Conservation (phyloP, 2,113 vertebrate genomes). For the Beaufortia kweichowensis region DNA sequence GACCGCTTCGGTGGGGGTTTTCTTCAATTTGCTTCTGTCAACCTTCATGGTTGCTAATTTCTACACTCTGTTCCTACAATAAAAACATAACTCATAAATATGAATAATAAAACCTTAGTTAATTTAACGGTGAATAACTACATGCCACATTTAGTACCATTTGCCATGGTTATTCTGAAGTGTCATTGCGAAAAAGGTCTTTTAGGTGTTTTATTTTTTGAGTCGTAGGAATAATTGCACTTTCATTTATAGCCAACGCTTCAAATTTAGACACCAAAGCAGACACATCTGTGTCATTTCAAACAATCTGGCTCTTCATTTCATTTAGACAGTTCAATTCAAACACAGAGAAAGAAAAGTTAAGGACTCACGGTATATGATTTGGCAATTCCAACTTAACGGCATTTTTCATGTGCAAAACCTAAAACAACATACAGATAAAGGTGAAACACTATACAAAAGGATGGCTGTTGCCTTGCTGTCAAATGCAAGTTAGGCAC, state of each 20-base stretch:
- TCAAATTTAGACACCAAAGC: neutral
- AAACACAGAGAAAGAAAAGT: neutral
- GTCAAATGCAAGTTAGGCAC: too few species aligned
- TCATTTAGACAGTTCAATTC: neutral
- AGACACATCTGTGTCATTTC: neutral
- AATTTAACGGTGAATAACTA: slow-evolving; percentile 1
- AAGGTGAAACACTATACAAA: neutral
- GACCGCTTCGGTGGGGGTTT: slow-evolving; percentile 94
- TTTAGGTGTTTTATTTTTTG: neutral
- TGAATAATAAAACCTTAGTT: neutral
- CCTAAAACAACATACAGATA: slow-evolving; percentile 59
- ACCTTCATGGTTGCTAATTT: slow-evolving; percentile 90
- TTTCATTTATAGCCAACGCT: neutral
- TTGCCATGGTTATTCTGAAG: neutral
- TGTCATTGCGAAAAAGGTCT: neutral
- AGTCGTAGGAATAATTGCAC: neutral
- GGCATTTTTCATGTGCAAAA: slow-evolving; percentile 73
- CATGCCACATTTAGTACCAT: neutral
- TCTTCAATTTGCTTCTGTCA: slow-evolving; percentile 94
- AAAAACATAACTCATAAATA: slow-evolving; percentile 34
- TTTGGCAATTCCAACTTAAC: slow-evolving; percentile 73
- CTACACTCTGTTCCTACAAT: slow-evolving; percentile 73
- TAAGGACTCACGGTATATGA: slow-evolving; percentile 69
- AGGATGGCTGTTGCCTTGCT: neutral
- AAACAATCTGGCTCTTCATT: neutral